Conservation (phyloP, 2,797 vertebrate genomes). For the Arnoldichthys spilopterus region DNA sequence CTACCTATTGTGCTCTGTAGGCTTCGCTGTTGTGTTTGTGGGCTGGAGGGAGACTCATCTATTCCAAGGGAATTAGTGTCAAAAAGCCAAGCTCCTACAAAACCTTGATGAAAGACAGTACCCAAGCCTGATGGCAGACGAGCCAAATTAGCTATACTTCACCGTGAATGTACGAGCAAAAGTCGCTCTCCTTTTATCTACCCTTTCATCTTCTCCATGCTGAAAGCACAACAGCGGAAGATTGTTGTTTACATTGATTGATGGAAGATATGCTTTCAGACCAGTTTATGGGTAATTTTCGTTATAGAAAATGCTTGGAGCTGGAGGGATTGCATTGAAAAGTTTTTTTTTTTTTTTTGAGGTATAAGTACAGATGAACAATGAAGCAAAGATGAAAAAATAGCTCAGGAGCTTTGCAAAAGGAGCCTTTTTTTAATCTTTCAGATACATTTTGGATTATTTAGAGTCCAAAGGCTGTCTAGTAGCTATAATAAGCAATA, state of each 20-base stretch:
- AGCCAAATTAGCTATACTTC: constrained; percentile 36
- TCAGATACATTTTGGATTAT: no score
- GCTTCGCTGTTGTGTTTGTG: constrained; percentile 54
- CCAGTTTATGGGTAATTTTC: constrained; percentile 27
- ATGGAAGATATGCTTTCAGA: constrained; percentile 9
- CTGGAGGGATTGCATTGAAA: neutral
- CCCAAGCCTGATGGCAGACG: constrained; percentile 38
- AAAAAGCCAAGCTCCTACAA: constrained; percentile 22
- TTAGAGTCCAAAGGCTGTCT: neutral
- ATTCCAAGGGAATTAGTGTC: constrained; percentile 49
- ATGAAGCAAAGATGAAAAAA: neutral
- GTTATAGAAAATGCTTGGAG: neutral
- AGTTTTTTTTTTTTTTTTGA: neutral
- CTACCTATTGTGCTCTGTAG: constrained; percentile 48
- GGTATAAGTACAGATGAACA: neutral
- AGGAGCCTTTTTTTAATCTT: no score
- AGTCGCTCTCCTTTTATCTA: constrained; percentile 9
- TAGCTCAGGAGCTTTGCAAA: no score
- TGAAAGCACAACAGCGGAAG: neutral
- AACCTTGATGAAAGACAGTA: constrained; percentile 29
- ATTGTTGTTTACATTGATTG: constrained; percentile 31
- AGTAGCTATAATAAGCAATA: neutral
- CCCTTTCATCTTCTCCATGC: constrained; percentile 12
- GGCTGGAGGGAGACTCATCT: constrained; percentile 47
- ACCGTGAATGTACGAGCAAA: neutral